phyloP scores from a whole-genome alignment of 2,113 vertebrate species.

The Tenebrosternarchus preto region DNA sequence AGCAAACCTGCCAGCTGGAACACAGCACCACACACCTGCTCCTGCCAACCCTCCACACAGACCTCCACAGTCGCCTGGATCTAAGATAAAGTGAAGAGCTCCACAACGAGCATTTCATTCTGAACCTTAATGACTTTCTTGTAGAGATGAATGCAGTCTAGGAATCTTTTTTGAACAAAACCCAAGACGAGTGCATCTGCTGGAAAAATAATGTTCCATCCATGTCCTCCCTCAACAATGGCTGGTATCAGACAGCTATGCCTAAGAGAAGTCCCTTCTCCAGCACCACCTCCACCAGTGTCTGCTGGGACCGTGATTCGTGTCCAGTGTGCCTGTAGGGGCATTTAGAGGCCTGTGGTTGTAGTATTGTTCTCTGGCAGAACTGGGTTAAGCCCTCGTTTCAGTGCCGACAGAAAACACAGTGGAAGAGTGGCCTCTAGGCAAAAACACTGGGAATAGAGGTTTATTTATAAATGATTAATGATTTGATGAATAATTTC shows the following conservation, averaged over 20 bases:
- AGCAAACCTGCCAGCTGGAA: constrained; percentile 22
- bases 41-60: not conserved
- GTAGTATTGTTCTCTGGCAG: not conserved
- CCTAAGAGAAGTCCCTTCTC: not conserved
- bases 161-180: constrained; percentile 5
- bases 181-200: not conserved
- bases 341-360: not conserved
- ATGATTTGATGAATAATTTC: not conserved
- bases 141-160: not conserved
- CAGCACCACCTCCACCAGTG: not conserved
- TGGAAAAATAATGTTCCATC: not conserved
- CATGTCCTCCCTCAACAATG: no score
- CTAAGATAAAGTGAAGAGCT: not conserved
- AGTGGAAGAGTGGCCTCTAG: not conserved
- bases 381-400: not conserved
- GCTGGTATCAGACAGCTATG: not conserved
- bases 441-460: not conserved
- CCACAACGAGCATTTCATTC: not conserved
- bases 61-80: not conserved
- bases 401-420: not conserved
- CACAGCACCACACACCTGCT: not conserved
- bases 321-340: not conserved
- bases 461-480: constrained; percentile 23
- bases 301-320: not conserved
- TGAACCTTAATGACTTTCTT: not conserved